These are phyloP conservation scores for Drosophila prosaltans DNA, from an alignment of 1,140 invertebrate genomes.

Conservation along the genomic window DNA sequence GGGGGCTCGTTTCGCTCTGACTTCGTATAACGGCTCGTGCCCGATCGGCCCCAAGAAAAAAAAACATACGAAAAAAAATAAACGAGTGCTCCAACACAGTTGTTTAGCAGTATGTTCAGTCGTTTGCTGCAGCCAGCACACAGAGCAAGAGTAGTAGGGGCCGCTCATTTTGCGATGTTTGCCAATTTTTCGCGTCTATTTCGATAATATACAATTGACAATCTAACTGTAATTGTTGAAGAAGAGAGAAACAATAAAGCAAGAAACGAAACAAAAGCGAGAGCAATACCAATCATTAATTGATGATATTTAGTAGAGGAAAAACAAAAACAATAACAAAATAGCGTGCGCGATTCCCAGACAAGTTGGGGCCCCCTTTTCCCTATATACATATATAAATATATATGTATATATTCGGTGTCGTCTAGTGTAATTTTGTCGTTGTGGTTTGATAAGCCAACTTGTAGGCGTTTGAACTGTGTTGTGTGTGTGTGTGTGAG, in stretches of 20 bases:
- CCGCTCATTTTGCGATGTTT: constrained; percentile 11
- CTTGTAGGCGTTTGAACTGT: background rate
- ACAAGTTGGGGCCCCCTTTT: background rate
- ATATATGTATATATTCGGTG: too few species aligned
- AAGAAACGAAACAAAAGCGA: background rate
- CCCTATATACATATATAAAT: too few species aligned
- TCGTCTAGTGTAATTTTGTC: too few species aligned
- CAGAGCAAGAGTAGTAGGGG: constrained; percentile 22
- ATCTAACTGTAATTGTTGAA: background rate
- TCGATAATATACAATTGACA: constrained; percentile 5
- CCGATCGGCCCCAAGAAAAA: constrained; percentile 17
- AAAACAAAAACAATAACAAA: constrained; percentile 5
- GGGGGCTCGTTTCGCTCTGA: constrained; percentile 27
- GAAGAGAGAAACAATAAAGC: too few species aligned
- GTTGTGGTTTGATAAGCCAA: constrained; percentile 1
- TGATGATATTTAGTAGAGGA: constrained; percentile 30
- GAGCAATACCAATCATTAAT: constrained; percentile 30
- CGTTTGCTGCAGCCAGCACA: constrained; percentile 51
- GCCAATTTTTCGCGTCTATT: constrained; percentile 14
- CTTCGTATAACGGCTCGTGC: background rate
- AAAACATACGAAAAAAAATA: background rate
- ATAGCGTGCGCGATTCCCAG: constrained; percentile 1
- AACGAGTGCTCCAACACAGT: constrained; percentile 23
- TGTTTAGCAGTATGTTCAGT: constrained; percentile 29
- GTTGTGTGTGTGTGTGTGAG: background rate